Conservation (phyloP, 2,113 vertebrate species). For the Lampris megalopsis region DNA sequence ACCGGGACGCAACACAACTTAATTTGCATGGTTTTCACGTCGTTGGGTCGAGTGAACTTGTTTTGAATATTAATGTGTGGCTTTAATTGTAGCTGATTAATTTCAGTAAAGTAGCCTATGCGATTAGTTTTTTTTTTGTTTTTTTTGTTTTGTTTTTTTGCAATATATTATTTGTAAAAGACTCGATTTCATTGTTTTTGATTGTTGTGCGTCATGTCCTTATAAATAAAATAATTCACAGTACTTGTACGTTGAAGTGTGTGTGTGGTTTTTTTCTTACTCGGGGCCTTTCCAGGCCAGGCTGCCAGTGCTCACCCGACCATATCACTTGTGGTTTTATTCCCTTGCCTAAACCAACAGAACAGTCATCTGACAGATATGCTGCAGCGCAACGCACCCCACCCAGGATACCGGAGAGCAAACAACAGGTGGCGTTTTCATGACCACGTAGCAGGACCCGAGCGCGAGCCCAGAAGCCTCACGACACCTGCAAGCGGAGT, state of each 20-base stretch:
- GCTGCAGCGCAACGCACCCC: too few species aligned
- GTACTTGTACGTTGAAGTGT: constrained; percentile 32
- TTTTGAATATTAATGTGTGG: constrained; percentile 93
- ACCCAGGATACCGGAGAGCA: too few species aligned
- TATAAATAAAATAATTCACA: constrained; percentile 78
- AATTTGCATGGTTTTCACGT: constrained; percentile 76
- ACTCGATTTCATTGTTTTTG: constrained; percentile 84
- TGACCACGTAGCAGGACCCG: too few species aligned
- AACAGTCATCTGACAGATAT: too few species aligned
- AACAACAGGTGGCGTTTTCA: too few species aligned
- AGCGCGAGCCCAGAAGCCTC: too few species aligned
- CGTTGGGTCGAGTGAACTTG: constrained; percentile 78
- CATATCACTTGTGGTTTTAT: too few species aligned
- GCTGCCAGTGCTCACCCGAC: too few species aligned
- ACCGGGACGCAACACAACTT: constrained; percentile 32
- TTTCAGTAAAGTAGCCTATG: constrained; percentile 87
- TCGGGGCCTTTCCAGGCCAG: too few species aligned
- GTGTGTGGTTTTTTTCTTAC: too few species aligned
- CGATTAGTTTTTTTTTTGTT: constrained; percentile 87
- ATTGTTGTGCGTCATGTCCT: constrained; percentile 80
- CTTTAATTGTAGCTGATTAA: constrained; percentile 94
- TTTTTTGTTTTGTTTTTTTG: constrained; percentile 78
- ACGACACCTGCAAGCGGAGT: too few species aligned
- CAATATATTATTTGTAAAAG: constrained; percentile 90
- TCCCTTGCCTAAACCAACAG: too few species aligned